Evolutionary conservation across 1,140 invertebrate species (phyloP), one percentile per base, ranked within the genome.

Genomic region (Phenacoccus solenopsis): DNA sequence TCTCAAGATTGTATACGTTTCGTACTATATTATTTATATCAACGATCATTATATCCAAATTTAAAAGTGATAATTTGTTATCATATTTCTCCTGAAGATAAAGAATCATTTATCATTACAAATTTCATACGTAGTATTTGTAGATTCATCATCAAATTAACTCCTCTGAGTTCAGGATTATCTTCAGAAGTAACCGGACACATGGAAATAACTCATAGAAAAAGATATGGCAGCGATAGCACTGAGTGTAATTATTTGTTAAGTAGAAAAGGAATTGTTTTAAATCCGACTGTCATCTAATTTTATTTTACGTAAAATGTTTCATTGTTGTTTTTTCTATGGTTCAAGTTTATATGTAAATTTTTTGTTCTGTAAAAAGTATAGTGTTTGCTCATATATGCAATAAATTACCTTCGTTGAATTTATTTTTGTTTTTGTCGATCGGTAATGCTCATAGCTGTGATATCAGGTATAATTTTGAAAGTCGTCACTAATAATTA

Each of bases 251-350:
- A 64, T 16, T 64, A 25, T 27, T 25, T 24, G 21, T 64, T 64
- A 24, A 9, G 3, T 27, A 7, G 25, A 24, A 64, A 27, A 64
- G 25, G 25, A 64, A 25, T 64, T 27, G 16, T 27, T 24, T 64
- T 64, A 64, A 64, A 64, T 64, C 59, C 59, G 22, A 13, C 9
- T 10, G 59, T 64, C 25, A 64, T 64, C 25, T 64, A 25, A 64
- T 64, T 64, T 64, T 10, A 3, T 9, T 38, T 38, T 9, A 38
- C 9, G n/a, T 38, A 38, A 38, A 38, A 38, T 38, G 9, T 59
- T 59, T 49, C 38, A 16, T 16, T 49, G 38, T 49, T 49, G 13
- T 49, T 2, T 49, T 9, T 49, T 49, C 38, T 9, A n/a, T 49
- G 2, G 38, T 32, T n/a, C n/a, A n/a, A n/a, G n/a, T n/a, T n/a